These are phyloP conservation scores for Orius laevigatus DNA, from an alignment of 1,140 invertebrate species.

Conservation along the genomic window DNA sequence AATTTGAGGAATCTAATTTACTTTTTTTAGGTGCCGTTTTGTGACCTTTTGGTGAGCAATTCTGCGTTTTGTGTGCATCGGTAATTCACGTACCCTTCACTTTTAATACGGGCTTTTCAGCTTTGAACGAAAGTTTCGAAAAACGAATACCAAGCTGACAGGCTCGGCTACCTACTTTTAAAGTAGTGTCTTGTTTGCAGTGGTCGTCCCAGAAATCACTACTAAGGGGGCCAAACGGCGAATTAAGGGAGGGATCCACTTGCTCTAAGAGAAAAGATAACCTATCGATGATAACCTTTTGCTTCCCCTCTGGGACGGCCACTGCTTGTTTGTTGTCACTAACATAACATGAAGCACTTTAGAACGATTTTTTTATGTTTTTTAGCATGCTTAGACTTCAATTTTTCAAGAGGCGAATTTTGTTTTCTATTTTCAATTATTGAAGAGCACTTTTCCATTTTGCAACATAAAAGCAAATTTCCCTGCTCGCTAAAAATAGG, in stretches of 20 bases:
- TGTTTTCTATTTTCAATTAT: no score
- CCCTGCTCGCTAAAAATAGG: no score
- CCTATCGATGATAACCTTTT: no score
- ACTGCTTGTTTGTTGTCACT: background rate
- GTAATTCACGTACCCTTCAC: constrained; percentile 34
- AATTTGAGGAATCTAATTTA: background rate
- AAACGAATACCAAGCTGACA: constrained; percentile 1
- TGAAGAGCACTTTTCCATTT: no score
- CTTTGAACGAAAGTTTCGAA: background rate
- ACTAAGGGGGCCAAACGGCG: background rate
- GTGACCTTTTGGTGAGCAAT: constrained; percentile 80
- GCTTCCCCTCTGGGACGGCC: background rate
- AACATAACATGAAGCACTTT: background rate
- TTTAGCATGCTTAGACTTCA: no score
- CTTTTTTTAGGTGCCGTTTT: constrained; percentile 64
- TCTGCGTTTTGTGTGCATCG: constrained; percentile 80
- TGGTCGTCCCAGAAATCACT: background rate
- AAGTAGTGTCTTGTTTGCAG: background rate
- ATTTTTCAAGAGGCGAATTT: no score
- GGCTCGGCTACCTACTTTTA: constrained; percentile 3
- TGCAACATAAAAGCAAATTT: no score
- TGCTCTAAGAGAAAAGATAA: no score
- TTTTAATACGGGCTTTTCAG: constrained; percentile 10
- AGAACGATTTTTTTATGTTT: background rate
- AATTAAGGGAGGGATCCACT: no score